Conservation (phyloP, 1,140 invertebrate genomes). For the Helicoverpa zea region DNA sequence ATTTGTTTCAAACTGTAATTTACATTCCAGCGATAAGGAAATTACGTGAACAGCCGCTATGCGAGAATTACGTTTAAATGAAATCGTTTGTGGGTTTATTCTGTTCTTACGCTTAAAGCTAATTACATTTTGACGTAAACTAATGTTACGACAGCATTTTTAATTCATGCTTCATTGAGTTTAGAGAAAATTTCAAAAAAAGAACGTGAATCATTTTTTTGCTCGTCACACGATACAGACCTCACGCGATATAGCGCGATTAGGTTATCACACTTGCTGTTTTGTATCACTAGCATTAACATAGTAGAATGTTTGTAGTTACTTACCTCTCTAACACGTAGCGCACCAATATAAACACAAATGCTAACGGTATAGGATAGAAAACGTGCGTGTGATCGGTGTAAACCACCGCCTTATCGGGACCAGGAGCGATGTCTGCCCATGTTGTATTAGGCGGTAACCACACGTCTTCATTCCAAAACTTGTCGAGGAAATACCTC, state of each 20-base stretch:
- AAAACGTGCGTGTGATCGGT: constrained; percentile 94
- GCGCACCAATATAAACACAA: constrained; percentile 92
- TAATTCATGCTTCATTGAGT: constrained; percentile 23
- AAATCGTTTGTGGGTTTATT: neutral
- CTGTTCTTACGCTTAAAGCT: no score
- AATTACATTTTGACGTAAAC: neutral
- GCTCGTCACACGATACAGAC: constrained; percentile 20
- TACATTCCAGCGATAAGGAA: constrained; percentile 3
- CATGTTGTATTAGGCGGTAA: constrained; percentile 96
- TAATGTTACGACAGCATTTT: neutral
- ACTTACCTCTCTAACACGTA: constrained; percentile 94
- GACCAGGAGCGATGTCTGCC: constrained; percentile 93
- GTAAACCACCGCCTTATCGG: constrained; percentile 92
- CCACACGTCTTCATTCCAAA: constrained; percentile 95
- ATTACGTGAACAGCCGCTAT: neutral
- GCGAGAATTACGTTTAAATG: neutral
- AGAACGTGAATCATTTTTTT: constrained; percentile 37
- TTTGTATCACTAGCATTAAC: constrained; percentile 12
- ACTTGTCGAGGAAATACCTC: constrained; percentile 85
- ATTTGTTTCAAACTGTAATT: neutral
- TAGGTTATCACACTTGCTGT: constrained; percentile 35
- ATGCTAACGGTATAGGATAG: constrained; percentile 93
- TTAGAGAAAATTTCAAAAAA: constrained; percentile 27
- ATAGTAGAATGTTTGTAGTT: constrained; percentile 25
- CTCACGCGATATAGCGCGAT: constrained; percentile 30